Evolutionary conservation across 2,113 vertebrate species (phyloP).

Genomic region (Quiscalus mexicanus): DNA sequence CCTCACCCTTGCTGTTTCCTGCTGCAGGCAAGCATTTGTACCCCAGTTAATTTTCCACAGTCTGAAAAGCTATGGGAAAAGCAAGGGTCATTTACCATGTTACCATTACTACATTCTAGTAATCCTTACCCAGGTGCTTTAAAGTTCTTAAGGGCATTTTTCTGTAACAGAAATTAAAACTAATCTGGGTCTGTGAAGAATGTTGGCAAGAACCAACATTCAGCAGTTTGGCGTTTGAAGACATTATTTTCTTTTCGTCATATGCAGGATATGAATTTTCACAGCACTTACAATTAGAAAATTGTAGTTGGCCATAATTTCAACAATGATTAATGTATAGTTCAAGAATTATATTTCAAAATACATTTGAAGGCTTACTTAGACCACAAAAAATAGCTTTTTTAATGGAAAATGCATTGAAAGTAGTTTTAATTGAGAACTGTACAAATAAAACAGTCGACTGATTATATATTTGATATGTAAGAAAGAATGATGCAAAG

Average conservation of each 20-base stretch:
- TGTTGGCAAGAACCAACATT: not conserved
- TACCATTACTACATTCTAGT: not conserved
- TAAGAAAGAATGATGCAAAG: not conserved
- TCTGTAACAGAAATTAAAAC: not conserved
- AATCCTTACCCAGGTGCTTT: not conserved
- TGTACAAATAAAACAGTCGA: not conserved
- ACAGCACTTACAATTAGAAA: not conserved
- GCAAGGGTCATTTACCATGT: not conserved
- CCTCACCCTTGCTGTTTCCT: rapidly evolving
- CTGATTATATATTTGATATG: not conserved
- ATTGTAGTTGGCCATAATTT: not conserved
- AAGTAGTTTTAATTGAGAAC: not conserved
- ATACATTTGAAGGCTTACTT: not conserved
- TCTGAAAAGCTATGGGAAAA: not conserved
- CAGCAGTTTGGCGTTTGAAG: not conserved
- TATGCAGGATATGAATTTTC: not conserved
- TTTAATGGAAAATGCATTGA: not conserved
- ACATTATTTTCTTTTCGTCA: not conserved
- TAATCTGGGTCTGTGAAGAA: not conserved
- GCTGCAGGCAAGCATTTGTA: not conserved
- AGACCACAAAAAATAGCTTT: not conserved
- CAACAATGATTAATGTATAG: not conserved
- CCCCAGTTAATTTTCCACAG: not conserved
- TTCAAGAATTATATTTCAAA: not conserved
- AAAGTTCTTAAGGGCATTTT: not conserved